Evolutionary conservation across 2,888 invertebrate genomes (phyloP).

Genomic region (Temnothorax rugatulus): DNA sequence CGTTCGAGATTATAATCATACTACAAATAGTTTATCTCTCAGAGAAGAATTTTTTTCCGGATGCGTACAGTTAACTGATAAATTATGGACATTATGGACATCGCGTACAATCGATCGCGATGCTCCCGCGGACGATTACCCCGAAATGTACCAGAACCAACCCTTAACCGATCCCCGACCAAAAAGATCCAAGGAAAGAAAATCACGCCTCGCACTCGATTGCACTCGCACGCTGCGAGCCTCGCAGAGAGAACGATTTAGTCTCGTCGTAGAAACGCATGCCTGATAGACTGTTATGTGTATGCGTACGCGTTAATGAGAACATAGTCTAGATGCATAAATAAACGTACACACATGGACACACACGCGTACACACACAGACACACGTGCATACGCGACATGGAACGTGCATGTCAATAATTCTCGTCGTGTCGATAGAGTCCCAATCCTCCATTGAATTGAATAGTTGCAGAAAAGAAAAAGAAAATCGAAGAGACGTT

Average conservation of each 20-base stretch:
- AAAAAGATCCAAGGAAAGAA: conserved; percentile 26
- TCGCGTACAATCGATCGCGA: conserved; percentile 1
- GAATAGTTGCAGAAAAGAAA: background rate
- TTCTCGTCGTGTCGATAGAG: conserved; percentile 9
- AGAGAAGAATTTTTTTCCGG: conserved; percentile 3
- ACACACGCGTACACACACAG: background rate
- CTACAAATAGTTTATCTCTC: conserved; percentile 19
- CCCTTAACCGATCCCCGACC: background rate
- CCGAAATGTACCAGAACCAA: background rate
- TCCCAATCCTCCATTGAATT: background rate
- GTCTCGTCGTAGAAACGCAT: conserved; percentile 33
- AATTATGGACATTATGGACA: background rate
- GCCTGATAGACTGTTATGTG: conserved; percentile 27
- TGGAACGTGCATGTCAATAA: conserved; percentile 29
- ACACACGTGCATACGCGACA: background rate
- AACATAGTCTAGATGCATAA: conserved; percentile 17
- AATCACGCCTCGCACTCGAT: conserved; percentile 30
- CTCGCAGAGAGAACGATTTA: conserved; percentile 16
- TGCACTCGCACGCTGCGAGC: conserved; percentile 42
- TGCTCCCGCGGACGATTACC: background rate
- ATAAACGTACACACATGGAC: background rate
- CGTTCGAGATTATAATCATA: background rate
- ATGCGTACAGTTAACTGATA: background rate
- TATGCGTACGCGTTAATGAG: conserved; percentile 36
- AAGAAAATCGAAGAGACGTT: background rate